These are phyloP conservation scores for Acanthosepion pharaonis DNA, from an alignment of 2,888 invertebrate species.

Conservation along the genomic window DNA sequence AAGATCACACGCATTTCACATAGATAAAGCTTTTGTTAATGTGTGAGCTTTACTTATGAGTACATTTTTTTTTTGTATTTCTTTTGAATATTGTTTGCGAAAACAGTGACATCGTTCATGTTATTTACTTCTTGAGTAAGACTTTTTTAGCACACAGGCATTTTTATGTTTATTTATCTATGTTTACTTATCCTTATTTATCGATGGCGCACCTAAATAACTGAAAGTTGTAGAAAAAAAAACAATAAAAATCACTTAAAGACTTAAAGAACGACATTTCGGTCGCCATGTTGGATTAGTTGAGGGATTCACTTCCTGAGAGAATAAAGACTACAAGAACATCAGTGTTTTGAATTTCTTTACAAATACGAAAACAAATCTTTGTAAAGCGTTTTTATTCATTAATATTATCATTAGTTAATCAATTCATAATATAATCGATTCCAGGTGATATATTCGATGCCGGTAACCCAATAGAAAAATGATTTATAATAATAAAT, in stretches of 20 bases:
- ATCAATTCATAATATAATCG: too few species aligned
- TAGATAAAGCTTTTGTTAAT: too few species aligned
- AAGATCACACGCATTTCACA: too few species aligned
- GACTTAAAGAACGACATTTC: not conserved
- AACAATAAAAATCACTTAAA: conserved; percentile 6
- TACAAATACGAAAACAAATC: not conserved
- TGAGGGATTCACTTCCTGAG: not conserved
- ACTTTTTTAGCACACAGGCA: not conserved
- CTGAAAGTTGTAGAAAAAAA: not conserved
- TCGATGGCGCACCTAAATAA: not conserved
- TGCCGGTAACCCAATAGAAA: too few species aligned
- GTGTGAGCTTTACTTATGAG: too few species aligned
- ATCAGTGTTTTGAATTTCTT: not conserved
- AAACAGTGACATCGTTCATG: not conserved
- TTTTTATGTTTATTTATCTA: not conserved
- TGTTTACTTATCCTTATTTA: too few species aligned
- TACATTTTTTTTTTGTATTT: not conserved
- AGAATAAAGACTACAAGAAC: not conserved
- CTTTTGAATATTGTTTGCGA: not conserved
- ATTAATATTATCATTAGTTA: too few species aligned
- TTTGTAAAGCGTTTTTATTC: too few species aligned
- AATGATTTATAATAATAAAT: too few species aligned
- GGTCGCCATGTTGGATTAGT: not conserved
- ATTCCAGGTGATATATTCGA: too few species aligned
- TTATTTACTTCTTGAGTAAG: not conserved